A percentile compares a stretch with the other conserved stretches of the same genome.
These are phyloP conservation scores for Petroica traversi DNA, from an alignment of 2,113 vertebrate species.

Conservation along the genomic window DNA sequence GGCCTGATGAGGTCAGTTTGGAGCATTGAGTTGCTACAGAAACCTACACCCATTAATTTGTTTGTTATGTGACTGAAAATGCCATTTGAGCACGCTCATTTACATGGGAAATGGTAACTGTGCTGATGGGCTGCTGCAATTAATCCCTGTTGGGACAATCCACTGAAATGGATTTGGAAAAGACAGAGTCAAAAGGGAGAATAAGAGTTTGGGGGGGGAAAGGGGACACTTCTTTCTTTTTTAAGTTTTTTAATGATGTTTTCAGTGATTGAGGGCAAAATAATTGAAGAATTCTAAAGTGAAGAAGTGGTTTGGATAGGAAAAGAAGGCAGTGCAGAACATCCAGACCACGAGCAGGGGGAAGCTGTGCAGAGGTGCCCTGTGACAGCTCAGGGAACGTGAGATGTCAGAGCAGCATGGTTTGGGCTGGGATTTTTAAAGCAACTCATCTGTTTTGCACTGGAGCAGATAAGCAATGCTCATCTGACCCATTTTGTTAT, in stretches of 20 bases:
- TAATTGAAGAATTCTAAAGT: background rate
- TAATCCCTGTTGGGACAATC: background rate
- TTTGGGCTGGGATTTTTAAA: background rate
- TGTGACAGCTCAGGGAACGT: background rate
- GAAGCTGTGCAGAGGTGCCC: background rate
- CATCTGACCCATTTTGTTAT: background rate
- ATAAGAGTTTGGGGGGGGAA: background rate
- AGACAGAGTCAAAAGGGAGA: background rate
- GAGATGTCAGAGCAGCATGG: background rate
- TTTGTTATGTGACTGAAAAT: background rate
- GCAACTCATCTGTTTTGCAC: background rate
- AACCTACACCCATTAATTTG: background rate
- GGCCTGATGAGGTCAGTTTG: background rate
- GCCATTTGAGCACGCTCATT: background rate
- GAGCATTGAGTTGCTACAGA: background rate
- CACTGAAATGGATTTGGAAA: background rate
- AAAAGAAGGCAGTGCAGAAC: background rate
- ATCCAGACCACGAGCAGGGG: background rate
- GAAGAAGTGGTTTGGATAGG: background rate
- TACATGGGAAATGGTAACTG: background rate
- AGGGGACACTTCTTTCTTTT: background rate
- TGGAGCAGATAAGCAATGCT: background rate
- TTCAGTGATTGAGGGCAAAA: background rate
- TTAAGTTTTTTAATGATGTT: background rate
- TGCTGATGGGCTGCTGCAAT: background rate